phyloP scores from a whole-genome alignment of 2,888 invertebrate species.

The Pseudococcus viburni region DNA sequence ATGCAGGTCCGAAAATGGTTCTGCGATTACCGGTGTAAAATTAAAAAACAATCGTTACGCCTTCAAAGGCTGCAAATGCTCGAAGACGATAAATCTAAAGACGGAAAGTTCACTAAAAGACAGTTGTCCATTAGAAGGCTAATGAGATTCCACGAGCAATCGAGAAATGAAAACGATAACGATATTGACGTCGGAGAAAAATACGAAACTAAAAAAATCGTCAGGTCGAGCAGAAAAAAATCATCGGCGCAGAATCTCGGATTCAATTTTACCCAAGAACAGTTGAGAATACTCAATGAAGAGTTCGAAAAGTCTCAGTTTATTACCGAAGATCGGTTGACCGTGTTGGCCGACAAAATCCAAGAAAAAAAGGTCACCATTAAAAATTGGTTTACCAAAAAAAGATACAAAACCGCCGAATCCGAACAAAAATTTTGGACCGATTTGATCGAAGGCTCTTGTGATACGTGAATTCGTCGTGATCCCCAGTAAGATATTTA shows the following conservation, averaged over 20 bases:
- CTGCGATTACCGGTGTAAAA: slow-evolving; percentile 62
- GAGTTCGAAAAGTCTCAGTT: slow-evolving; percentile 60
- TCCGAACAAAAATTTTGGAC: slow-evolving; percentile 64
- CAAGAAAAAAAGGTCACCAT: slow-evolving; percentile 45
- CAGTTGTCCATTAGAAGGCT: slow-evolving; percentile 24
- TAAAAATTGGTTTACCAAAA: slow-evolving; percentile 60
- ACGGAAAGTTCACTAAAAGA: slow-evolving; percentile 34
- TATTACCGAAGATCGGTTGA: slow-evolving; percentile 46
- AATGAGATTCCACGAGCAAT: slow-evolving; percentile 41
- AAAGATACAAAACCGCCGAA: slow-evolving; percentile 49
- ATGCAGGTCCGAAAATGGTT: slow-evolving; percentile 65
- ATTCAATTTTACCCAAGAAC: slow-evolving; percentile 49
- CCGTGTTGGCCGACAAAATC: slow-evolving; percentile 2
- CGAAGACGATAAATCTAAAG: slow-evolving; percentile 19
- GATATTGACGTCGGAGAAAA: slow-evolving; percentile 31
- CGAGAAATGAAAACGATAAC: slow-evolving; percentile 24
- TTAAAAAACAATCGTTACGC: slow-evolving; percentile 61
- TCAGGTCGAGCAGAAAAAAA: neutral
- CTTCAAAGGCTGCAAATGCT: slow-evolving; percentile 45
- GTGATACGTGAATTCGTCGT: slow-evolving; percentile 29
- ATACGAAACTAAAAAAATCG: neutral
- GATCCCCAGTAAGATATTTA: neutral
- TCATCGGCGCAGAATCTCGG: neutral
- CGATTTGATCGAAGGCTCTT: slow-evolving; percentile 40
- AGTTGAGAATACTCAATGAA: slow-evolving; percentile 59